Evolutionary conservation across 1,140 invertebrate genomes (phyloP).

Genomic region (Drosophila azteca): DNA sequence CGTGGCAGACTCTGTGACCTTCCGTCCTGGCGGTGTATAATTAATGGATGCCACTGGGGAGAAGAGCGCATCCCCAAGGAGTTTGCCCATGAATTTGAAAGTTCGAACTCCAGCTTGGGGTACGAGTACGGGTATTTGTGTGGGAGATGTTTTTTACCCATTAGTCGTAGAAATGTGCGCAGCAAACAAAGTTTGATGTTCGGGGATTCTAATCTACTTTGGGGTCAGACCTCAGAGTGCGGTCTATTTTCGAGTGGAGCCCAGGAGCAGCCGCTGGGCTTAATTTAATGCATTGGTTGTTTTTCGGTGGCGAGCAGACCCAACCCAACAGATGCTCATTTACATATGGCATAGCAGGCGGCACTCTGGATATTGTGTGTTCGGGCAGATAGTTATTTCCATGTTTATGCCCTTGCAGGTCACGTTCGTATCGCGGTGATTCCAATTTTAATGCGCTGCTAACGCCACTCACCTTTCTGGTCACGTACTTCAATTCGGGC

Average conservation of each 20-base stretch:
- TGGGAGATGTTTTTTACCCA: conserved; percentile 4
- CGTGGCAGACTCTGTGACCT: conserved; percentile 3
- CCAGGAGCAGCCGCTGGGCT: background rate
- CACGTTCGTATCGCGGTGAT: conserved; percentile 86
- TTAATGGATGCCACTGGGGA: conserved; percentile 26
- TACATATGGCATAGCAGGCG: conserved; percentile 25
- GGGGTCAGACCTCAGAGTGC: conserved; percentile 17
- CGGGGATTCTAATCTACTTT: conserved; percentile 12
- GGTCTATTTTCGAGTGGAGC: background rate
- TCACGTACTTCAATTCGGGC: conserved; percentile 93
- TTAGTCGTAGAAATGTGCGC: background rate
- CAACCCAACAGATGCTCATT: conserved; percentile 43
- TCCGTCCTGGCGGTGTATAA: conserved; percentile 14
- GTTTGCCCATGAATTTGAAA: conserved; percentile 27
- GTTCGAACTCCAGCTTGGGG: background rate
- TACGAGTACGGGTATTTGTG: background rate
- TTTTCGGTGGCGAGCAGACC: too few relatives aligned
- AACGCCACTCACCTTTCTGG: conserved; percentile 92
- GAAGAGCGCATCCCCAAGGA: background rate
- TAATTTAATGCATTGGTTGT: conserved; percentile 7
- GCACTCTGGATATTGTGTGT: background rate
- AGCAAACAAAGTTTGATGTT: conserved; percentile 12
- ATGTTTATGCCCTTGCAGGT: conserved; percentile 84
- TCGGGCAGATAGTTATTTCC: conserved; percentile 36
- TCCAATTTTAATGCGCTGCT: conserved; percentile 89